Base-by-base conservation (phyloP, 2,888 invertebrate genomes). In the Microdon myrmicae region DNA sequence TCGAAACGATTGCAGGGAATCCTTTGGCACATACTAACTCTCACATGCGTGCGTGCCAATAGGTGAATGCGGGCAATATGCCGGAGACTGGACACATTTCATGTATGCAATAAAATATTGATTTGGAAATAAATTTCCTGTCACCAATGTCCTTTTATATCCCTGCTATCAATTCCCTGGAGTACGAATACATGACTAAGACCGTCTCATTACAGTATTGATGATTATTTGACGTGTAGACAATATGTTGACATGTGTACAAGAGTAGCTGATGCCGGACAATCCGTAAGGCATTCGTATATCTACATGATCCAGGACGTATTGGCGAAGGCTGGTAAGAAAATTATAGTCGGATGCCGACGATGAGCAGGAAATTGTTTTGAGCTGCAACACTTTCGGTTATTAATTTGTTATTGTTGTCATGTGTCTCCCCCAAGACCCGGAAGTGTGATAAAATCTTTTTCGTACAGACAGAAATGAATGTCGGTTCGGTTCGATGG, bases 241-340 rank as follows among this genome's bases (percentile, higher is more conserved):
- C 47, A 54, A 60, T 60, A 60, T 60, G 59, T 60, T 60, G 47
- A 60, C 59, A 60, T 39, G n/a, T n/a, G n/a, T n/a, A 59, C 41
- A n/a, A n/a, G n/a, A n/a, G n/a, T n/a, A 41, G 26, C 45, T 54
- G 54, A 37, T 54, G 43, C 43, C 41, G 37, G 47, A 53, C 38
- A 20, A 29, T 53, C 28, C 32, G 29, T 2, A 25, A 19, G 32
- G n/a, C n/a, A n/a, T n/a, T n/a, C n/a, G n/a, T n/a, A n/a, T n/a
- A n/a, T n/a, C n/a, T n/a, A n/a, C n/a, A n/a, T n/a, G n/a, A n/a
- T n/a, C n/a, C n/a, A n/a, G n/a, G n/a, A n/a, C n/a, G n/a, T n/a
- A n/a, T n/a, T n/a, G n/a, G n/a, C n/a, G n/a, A n/a, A n/a, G n/a
- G n/a, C n/a, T n/a, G n/a, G n/a, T n/a, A n/a, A n/a, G n/a, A n/a